phyloP scores from a whole-genome alignment of 1,140 invertebrate species.

The silkworm (Bombyx mori) region DNA sequence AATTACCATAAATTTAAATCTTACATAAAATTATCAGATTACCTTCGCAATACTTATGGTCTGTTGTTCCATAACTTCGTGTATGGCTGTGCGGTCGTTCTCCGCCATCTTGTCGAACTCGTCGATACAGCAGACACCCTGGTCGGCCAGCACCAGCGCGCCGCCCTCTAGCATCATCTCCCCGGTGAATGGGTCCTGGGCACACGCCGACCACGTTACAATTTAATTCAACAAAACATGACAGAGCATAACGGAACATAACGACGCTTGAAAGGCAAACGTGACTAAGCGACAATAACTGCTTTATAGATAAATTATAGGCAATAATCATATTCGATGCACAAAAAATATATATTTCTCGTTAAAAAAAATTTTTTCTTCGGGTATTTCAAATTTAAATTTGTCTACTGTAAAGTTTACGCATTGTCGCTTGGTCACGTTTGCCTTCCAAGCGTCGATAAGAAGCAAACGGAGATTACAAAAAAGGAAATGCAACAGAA shows the following conservation, averaged over 20 bases:
- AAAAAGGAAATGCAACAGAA: too few species aligned
- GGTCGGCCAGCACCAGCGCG: conserved; percentile 97
- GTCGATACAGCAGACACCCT: conserved; percentile 98
- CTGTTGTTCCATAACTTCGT: conserved; percentile 99
- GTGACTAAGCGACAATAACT: too few species aligned
- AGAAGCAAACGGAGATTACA: too few species aligned
- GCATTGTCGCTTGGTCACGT: neutral
- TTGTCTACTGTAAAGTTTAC: neutral
- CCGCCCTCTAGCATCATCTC: conserved; percentile 99
- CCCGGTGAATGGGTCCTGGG: conserved; percentile 91
- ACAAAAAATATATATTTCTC: neutral
- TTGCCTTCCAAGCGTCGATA: too few species aligned
- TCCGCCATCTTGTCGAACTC: conserved; percentile 99
- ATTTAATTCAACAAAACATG: too few species aligned
- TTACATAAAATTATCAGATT: conserved; percentile 7
- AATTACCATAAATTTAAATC: too few species aligned
- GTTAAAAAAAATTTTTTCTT: too few species aligned
- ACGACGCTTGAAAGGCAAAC: too few species aligned
- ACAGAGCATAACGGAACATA: neutral
- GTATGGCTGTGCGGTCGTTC: conserved; percentile 95
- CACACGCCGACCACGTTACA: neutral
- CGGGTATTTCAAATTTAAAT: too few species aligned
- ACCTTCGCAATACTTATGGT: conserved; percentile 99
- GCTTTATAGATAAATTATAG: too few species aligned
- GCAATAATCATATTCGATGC: neutral